A percentile compares a stretch with the other conserved stretches of the same genome.
phyloP scores from a whole-genome alignment of 2,113 vertebrate species.

The Camelus bactrianus region DNA sequence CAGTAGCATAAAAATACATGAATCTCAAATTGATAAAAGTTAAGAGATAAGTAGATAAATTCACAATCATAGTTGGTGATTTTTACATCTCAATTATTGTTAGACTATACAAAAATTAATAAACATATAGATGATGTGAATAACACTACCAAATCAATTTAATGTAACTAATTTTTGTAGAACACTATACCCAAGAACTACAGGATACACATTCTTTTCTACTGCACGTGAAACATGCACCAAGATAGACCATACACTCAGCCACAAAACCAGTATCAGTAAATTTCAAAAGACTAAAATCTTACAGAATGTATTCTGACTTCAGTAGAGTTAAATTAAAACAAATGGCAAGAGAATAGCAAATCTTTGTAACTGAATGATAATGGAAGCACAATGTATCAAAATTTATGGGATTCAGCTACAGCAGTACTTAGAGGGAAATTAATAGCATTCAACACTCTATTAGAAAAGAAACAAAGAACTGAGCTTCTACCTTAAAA shows the following conservation, averaged over 20 bases:
- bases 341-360: not conserved
- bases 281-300: not conserved
- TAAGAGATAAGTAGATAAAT: not conserved
- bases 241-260: not conserved
- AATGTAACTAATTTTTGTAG: not conserved
- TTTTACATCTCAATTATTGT: not conserved
- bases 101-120: not conserved
- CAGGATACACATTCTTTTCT: not conserved
- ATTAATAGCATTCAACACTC: not conserved
- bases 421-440: not conserved
- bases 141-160: not conserved
- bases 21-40: slow-evolving; percentile 2
- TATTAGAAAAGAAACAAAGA: slow-evolving; percentile 1
- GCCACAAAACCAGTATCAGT: not conserved
- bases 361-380: not conserved
- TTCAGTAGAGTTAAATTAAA: not conserved
- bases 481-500: not conserved
- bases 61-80: not conserved
- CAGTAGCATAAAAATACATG: not conserved
- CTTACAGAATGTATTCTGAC: not conserved
- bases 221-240: not conserved
- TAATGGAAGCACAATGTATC: not conserved
- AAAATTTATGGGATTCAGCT: not conserved
- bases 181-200: not conserved
- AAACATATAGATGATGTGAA: not conserved